Evolutionary conservation across 2,797 vertebrate species (phyloP).

Genomic region (Botia kubotai): DNA sequence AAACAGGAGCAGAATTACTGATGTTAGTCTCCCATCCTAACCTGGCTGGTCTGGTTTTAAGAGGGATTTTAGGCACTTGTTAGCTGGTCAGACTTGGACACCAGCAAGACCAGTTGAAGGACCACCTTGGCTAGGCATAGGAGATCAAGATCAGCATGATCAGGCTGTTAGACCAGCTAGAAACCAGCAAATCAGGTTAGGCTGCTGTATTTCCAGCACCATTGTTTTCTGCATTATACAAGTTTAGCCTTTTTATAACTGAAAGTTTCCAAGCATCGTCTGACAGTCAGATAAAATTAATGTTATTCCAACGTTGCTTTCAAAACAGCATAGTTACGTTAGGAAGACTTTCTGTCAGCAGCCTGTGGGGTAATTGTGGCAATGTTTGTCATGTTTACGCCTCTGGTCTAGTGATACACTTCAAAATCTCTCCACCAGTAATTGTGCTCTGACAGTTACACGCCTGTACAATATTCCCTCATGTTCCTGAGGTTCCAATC

Average conservation of each 20-base stretch:
- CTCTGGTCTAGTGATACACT: constrained; percentile 39
- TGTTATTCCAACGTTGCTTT: neutral
- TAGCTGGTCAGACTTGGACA: too few species aligned
- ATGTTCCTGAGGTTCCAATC: constrained; percentile 50
- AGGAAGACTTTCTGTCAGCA: constrained; percentile 22
- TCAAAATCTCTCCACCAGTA: constrained; percentile 40
- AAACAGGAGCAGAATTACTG: too few species aligned
- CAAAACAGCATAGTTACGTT: neutral
- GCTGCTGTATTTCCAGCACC: neutral
- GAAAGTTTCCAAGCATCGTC: neutral
- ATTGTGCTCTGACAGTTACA: constrained; percentile 48
- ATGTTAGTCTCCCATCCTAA: too few species aligned
- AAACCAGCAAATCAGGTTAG: neutral
- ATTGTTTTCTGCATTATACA: neutral
- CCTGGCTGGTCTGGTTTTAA: too few species aligned
- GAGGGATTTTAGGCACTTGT: too few species aligned
- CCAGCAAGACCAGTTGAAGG: too few species aligned
- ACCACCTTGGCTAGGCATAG: too few species aligned
- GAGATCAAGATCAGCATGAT: too few species aligned
- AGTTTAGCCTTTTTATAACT: neutral
- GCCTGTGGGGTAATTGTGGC: constrained; percentile 29
- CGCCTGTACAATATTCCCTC: constrained; percentile 48
- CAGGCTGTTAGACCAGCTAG: too few species aligned
- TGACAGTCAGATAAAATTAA: constrained; percentile 2
- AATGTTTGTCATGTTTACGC: constrained; percentile 48